Evolutionary conservation across 35 echinoderm and acorn worm genomes (phyloP), one percentile per base, ranked within the genome.

Genomic region (Patiria miniata): DNA sequence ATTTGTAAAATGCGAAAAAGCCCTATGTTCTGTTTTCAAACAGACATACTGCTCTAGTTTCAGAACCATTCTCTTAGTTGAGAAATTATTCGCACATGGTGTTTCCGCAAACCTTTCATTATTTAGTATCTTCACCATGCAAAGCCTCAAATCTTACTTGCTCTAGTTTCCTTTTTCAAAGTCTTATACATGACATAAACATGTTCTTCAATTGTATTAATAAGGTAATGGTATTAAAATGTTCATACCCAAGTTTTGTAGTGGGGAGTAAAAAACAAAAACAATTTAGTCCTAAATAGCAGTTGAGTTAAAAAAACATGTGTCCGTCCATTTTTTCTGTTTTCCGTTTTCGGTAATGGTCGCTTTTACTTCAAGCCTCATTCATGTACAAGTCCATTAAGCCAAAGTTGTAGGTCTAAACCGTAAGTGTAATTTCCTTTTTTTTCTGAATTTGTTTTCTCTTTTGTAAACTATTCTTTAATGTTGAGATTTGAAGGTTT

Each of bases 371-470:
- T 23, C 23, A 26, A 73, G 65, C 65, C 65, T 73, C 65, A 26
- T 73, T 73, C 65, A 6, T 32, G 65, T 30, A 32, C 23, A 34
- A 32, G 65, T 73, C 65, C 19, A 26, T 34, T 34, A 73, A 73
- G 65, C 29, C 34, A 73, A 73, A 32, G 19, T 73, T 30, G 26
- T 34, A 32, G 10, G 65, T 73, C 65, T 32, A 30, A 73, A 8
- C 29, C 9, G 65, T 73, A 73, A 73, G 65, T 23, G 65, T 73
- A 34, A 73, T 73, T 73, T 73, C 34, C 10, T 73, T 73, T 8
- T 73, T 22, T 34, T 73, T 7, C 10, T 73, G 19, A 73, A 30
- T 26, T 73, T 8, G 3, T 59, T 60, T 60, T n/a, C 28, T 21
- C 16, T 26, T n/a, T 18, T 60, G 19, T 60, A n/a, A 60, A 60